Evolutionary conservation across 2,888 invertebrate species (phyloP).

Genomic region (Crioceris asparagi): DNA sequence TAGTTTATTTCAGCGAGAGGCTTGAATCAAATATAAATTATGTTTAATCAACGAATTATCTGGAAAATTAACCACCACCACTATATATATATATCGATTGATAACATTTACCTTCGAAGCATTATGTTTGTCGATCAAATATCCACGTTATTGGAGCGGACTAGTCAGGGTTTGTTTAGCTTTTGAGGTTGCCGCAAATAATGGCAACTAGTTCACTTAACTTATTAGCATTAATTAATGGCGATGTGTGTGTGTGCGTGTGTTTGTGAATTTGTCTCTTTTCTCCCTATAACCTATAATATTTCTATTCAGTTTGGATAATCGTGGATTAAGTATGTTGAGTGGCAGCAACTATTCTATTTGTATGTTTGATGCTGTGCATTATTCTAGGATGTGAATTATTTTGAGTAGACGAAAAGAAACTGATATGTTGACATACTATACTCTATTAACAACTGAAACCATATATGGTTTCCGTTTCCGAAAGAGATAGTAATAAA

Average conservation of each 20-base stretch:
- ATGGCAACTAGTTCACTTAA: conserved; percentile 20
- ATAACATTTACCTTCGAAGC: conserved; percentile 29
- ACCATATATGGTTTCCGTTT: too few relatives aligned
- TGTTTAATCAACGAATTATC: conserved; percentile 30
- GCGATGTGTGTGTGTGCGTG: conserved; percentile 13
- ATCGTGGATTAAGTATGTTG: too few relatives aligned
- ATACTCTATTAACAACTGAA: too few relatives aligned
- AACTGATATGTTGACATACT: too few relatives aligned
- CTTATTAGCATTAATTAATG: conserved; percentile 22
- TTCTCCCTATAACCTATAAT: too few relatives aligned
- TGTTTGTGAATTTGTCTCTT: too few relatives aligned
- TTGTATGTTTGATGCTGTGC: too few relatives aligned
- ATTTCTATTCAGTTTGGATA: too few relatives aligned
- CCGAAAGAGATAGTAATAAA: too few relatives aligned
- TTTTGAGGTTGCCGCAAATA: conserved; percentile 24
- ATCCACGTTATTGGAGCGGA: conserved; percentile 21
- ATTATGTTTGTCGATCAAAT: conserved; percentile 30
- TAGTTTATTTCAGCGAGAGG: conserved; percentile 23
- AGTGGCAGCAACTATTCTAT: too few relatives aligned
- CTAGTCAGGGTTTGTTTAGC: conserved; percentile 23
- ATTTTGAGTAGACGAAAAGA: too few relatives aligned
- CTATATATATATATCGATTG: conserved; percentile 22
- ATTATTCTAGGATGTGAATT: too few relatives aligned
- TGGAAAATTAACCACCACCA: conserved; percentile 29
- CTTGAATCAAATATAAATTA: conserved; percentile 23